These are phyloP conservation scores for Dermolepida albohirtum DNA, from an alignment of 2,888 invertebrate species.

Conservation along the genomic window DNA sequence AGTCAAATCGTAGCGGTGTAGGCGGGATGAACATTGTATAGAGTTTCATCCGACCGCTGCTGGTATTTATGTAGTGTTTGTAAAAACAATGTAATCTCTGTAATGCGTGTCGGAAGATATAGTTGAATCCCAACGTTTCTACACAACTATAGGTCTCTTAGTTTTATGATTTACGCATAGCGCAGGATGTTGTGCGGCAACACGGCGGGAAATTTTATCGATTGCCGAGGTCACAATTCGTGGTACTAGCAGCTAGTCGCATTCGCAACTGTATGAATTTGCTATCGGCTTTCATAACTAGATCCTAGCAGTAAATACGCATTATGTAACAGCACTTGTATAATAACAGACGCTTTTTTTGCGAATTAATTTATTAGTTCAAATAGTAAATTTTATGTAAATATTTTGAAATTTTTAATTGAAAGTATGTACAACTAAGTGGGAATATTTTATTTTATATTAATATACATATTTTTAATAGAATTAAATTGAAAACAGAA, in stretches of 20 bases:
- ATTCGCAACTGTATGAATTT: slow-evolving; percentile 16
- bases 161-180: slow-evolving; percentile 26
- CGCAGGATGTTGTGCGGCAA: slow-evolving; percentile 30
- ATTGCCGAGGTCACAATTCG: slow-evolving; percentile 26
- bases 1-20: slow-evolving; percentile 1
- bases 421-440: too few relatives aligned
- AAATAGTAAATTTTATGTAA: too few relatives aligned
- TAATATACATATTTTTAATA: too few relatives aligned
- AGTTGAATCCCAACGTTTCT: background rate
- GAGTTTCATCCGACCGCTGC: slow-evolving; percentile 18
- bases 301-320: too few relatives aligned
- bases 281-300: slow-evolving; percentile 3
- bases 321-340: too few relatives aligned
- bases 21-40: background rate
- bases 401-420: too few relatives aligned
- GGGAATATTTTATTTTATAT: too few relatives aligned
- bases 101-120: slow-evolving; percentile 18
- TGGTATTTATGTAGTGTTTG: slow-evolving; percentile 15
- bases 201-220: slow-evolving; percentile 27
- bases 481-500: too few relatives aligned
- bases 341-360: too few relatives aligned
- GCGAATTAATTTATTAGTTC: too few relatives aligned
- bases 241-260: slow-evolving; percentile 6
- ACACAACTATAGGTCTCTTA: slow-evolving; percentile 10
- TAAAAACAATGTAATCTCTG: slow-evolving; percentile 24